These are phyloP conservation scores for Andrena praecox DNA, from an alignment of 2,888 invertebrate species.

Conservation along the genomic window DNA sequence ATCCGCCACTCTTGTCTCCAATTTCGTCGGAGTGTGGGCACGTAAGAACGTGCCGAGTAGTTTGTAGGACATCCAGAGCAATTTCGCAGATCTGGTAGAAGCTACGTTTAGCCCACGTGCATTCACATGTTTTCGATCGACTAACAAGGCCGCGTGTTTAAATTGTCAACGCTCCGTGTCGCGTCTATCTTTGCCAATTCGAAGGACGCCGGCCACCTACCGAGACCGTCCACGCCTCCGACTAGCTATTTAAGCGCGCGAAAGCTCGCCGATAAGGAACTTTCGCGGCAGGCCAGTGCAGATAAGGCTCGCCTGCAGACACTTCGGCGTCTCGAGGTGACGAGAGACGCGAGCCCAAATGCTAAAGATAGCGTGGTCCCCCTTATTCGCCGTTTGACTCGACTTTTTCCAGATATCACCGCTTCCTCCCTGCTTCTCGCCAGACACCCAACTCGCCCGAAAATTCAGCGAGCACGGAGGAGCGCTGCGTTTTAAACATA, in stretches of 20 bases:
- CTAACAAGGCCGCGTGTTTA: neutral
- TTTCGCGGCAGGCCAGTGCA: conserved; percentile 48
- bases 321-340: conserved; percentile 61
- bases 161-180: neutral
- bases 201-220: neutral
- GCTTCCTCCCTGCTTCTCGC: too few species aligned
- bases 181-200: conserved; percentile 2
- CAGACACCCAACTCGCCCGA: too few species aligned
- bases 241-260: neutral
- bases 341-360: conserved; percentile 45
- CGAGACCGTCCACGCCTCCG: neutral
- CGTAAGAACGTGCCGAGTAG: too few species aligned
- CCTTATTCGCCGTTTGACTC: conserved; percentile 11
- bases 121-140: conserved; percentile 13
- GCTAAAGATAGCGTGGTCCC: conserved; percentile 65
- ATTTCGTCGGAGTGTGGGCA: neutral
- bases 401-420: conserved; percentile 23
- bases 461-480: too few species aligned
- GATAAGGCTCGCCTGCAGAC: conserved; percentile 71
- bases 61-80: too few species aligned
- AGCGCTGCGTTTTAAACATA: neutral
- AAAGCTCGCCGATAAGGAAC: conserved; percentile 51
- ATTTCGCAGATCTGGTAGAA: neutral
- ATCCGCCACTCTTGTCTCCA: neutral
- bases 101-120: neutral